Conservation (phyloP, 1,140 invertebrate species). For the Drosophila teissieri region DNA sequence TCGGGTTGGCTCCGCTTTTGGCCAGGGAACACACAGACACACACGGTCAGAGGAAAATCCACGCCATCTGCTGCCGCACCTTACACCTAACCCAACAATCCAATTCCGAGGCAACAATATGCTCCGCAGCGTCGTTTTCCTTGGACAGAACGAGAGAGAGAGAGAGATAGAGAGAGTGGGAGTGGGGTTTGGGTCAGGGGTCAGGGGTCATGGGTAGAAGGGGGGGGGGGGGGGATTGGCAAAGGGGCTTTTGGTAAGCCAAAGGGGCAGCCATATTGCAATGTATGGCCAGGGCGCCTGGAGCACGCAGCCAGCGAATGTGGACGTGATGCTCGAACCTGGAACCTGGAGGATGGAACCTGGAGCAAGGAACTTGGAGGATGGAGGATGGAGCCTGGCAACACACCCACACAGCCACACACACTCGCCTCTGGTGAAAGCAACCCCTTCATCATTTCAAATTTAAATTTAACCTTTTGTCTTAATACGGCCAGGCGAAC, state of each 20-base stretch:
- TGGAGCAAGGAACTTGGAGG: background rate
- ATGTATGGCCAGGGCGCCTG: slow-evolving; percentile 66
- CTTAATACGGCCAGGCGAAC: slow-evolving; percentile 66
- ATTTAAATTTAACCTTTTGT: slow-evolving; percentile 84
- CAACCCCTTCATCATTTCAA: slow-evolving; percentile 65
- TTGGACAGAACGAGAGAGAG: no score
- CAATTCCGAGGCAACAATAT: slow-evolving; percentile 77
- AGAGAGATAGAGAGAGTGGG: background rate
- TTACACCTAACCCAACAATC: slow-evolving; percentile 81
- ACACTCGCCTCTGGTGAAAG: background rate
- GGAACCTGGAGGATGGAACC: background rate
- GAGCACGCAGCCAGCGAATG: slow-evolving; percentile 52
- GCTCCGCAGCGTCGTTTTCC: slow-evolving; percentile 44
- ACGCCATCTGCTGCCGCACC: slow-evolving; percentile 79
- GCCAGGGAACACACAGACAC: slow-evolving; percentile 36
- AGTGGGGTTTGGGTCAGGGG: slow-evolving; percentile 3
- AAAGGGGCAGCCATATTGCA: slow-evolving; percentile 54
- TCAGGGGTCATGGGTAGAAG: background rate
- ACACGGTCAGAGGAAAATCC: slow-evolving; percentile 60
- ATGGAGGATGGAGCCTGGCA: no score
- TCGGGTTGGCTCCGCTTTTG: slow-evolving; percentile 16
- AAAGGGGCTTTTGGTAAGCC: background rate
- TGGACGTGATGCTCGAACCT: slow-evolving; percentile 56
- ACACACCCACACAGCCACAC: background rate
- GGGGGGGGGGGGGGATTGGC: background rate